Evolutionary conservation across 2,113 vertebrate genomes (phyloP).

Genomic region (Microcebus griseorufus): DNA sequence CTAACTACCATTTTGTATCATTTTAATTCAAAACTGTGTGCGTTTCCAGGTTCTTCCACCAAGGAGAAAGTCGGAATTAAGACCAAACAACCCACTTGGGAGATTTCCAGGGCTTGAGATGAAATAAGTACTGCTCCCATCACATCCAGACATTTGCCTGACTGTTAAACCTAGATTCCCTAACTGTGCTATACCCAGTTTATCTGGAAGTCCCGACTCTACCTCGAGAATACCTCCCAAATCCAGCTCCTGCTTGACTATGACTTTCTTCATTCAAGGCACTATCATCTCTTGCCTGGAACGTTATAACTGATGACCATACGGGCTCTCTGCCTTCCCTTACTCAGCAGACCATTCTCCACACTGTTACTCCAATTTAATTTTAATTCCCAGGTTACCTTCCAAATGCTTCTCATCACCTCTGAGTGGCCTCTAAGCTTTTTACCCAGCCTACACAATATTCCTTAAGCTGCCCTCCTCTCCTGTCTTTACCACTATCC

Average conservation of each 20-base stretch:
- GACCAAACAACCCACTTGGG: neutral
- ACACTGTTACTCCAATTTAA: neutral
- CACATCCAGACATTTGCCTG: neutral
- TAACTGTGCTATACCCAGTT: neutral
- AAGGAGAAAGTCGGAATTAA: neutral
- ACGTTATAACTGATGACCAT: neutral
- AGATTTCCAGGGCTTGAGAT: neutral
- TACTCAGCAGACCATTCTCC: neutral
- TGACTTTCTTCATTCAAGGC: neutral
- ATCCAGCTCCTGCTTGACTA: neutral
- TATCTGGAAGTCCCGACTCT: neutral
- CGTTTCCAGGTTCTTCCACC: neutral
- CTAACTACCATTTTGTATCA: neutral
- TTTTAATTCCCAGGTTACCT: neutral
- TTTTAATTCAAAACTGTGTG: neutral
- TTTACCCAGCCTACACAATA: no score
- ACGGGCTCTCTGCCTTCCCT: neutral
- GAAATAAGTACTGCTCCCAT: neutral
- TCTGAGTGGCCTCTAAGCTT: neutral
- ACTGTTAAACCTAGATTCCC: neutral
- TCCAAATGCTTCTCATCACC: neutral
- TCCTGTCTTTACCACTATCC: no score
- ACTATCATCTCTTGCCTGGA: neutral
- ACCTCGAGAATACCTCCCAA: neutral
- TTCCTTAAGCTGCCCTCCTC: neutral